Evolutionary conservation across 2,888 invertebrate species (phyloP).

Genomic region (Tromatobia lineatoria): DNA sequence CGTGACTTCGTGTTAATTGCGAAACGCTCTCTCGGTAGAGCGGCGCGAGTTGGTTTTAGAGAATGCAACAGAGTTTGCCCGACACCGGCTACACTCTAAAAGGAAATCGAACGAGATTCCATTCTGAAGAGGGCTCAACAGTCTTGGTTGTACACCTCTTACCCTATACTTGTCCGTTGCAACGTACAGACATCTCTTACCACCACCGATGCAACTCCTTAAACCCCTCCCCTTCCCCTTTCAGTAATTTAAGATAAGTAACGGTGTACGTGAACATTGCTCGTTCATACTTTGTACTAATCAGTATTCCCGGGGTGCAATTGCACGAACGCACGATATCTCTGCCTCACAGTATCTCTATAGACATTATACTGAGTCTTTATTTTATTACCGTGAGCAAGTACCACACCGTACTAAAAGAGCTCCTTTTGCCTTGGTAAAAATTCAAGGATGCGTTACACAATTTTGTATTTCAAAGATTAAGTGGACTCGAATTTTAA

Average conservation of each 20-base stretch:
- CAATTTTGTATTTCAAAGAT: too few relatives aligned
- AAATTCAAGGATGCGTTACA: not conserved
- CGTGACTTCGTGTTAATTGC: conserved; percentile 71
- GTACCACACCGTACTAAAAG: not conserved
- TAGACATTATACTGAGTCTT: conserved; percentile 12
- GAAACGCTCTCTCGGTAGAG: conserved; percentile 51
- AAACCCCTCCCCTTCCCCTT: not conserved
- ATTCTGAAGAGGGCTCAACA: conserved; percentile 6
- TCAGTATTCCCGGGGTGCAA: conserved; percentile 61
- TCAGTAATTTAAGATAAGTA: conserved; percentile 62
- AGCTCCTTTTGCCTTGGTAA: not conserved
- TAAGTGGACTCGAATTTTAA: not conserved
- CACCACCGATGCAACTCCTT: not conserved
- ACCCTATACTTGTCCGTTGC: conserved; percentile 5
- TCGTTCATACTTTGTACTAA: conserved; percentile 66
- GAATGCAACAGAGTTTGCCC: conserved; percentile 52
- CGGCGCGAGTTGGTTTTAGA: conserved; percentile 40
- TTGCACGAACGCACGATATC: conserved; percentile 59
- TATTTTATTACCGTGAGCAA: conserved; percentile 37
- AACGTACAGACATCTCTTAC: conserved; percentile 51
- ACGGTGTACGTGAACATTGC: conserved; percentile 66
- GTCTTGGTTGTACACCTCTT: conserved; percentile 34
- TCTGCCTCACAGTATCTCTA: conserved; percentile 25
- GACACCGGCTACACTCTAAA: not conserved
- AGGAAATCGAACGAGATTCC: conserved; percentile 62